Evolutionary conservation across 1,140 invertebrate genomes (phyloP), one percentile per base, ranked within the genome.

Genomic region (Drosophila pruinosa): DNA sequence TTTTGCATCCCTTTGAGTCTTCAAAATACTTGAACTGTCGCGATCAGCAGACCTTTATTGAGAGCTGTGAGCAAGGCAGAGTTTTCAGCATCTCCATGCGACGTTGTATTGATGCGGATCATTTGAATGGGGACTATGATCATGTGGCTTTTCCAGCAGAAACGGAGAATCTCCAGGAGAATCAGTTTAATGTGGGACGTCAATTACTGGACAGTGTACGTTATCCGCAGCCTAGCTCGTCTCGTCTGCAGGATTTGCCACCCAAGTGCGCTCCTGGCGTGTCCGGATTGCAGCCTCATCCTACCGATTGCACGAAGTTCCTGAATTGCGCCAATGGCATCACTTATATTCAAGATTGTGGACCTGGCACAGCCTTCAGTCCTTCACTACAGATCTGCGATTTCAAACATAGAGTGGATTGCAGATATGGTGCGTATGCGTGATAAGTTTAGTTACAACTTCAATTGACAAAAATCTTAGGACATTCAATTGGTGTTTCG

Each of bases 331-430:
- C 91, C 1, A 92, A 93, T 69, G 95, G 94, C 0, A 81, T 83
- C 21, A 92, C 93, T 0, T 93, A 92, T 52, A 83, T 94, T 3
- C 93, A 94, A 90, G 89, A 92, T 10, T 96, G 95, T 89, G 93
- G 93, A 12, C 93, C 94, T 2, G 94, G 94, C 6, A 95, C 94
- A 2, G 92, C 94, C 0, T 96, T 94, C 69, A 94, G 95, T 91
- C 31, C 31, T 1, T 12, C 10, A 91, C 93, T 1, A 50, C 81
- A 1, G 5, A 89, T 92, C 10, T 96, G 95, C 72, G 95, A 95
- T 83, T 93, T 93, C 91, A 93, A 94, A 1, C 86, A 93, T 22
- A 94, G 94, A 39, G 94, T 95, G 4, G 62, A 92, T 14, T 92
- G 92, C 65, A 63, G 67, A 4, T 45, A 72, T 2, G 78, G 81